Evolutionary conservation across 2,888 invertebrate species (phyloP).

Genomic region (Leptinotarsa juncta): DNA sequence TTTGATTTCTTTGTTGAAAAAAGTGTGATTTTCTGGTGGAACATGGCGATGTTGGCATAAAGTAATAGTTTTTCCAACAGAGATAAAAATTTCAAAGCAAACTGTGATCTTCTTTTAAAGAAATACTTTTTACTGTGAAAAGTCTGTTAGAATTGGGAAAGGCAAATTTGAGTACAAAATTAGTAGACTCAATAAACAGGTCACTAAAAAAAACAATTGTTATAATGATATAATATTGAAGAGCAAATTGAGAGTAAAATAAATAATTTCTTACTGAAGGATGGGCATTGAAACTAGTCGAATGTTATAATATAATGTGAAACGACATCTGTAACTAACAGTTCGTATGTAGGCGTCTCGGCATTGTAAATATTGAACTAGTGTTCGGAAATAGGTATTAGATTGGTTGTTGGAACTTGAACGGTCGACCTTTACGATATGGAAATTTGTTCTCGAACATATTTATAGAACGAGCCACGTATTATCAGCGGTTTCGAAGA

Average conservation of each 20-base stretch:
- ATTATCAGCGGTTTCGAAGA: slow-evolving; percentile 5
- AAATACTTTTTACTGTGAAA: too few species aligned
- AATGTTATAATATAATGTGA: slow-evolving; percentile 15
- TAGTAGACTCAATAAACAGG: too few species aligned
- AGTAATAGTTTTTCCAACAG: too few species aligned
- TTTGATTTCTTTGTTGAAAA: too few species aligned
- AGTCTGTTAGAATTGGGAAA: too few species aligned
- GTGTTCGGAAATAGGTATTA: slow-evolving; percentile 22
- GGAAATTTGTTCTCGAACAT: slow-evolving; percentile 13
- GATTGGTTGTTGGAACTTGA: slow-evolving; percentile 7
- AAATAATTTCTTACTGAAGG: background rate
- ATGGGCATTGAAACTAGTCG: background rate
- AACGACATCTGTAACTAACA: slow-evolving; percentile 27
- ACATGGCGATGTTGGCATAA: too few species aligned
- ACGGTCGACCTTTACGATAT: slow-evolving; percentile 19
- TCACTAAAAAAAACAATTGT: too few species aligned
- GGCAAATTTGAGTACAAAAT: background rate
- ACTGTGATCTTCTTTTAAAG: too few species aligned
- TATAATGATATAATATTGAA: too few species aligned
- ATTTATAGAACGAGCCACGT: slow-evolving; percentile 12
- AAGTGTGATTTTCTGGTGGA: too few species aligned
- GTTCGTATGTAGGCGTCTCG: slow-evolving; percentile 35
- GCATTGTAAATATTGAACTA: slow-evolving; percentile 21
- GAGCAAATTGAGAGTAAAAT: too few species aligned
- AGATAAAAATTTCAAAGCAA: too few species aligned